phyloP scores from a whole-genome alignment of 2,888 invertebrate species.

The Lordiphosa fenestrarum region DNA sequence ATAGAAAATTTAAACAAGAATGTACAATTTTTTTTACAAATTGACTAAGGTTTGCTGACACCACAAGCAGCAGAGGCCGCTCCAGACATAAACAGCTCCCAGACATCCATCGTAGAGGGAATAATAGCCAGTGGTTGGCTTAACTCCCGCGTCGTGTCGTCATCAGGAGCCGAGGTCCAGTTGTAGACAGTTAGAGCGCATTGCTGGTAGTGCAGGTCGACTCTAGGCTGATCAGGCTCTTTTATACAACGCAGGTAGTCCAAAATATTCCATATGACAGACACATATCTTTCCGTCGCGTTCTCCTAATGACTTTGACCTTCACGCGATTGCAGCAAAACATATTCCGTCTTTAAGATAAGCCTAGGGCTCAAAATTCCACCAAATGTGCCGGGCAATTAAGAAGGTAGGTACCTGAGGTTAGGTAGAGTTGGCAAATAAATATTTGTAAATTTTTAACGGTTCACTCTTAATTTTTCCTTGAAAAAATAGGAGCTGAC shows the following conservation, averaged over 20 bases:
- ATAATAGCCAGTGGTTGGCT: too few relatives aligned
- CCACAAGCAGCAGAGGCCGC: constrained; percentile 25
- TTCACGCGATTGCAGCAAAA: constrained; percentile 13
- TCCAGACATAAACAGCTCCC: not conserved
- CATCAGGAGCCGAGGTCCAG: constrained; percentile 11
- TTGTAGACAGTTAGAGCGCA: constrained; percentile 41
- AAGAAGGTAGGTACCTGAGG: constrained; percentile 4
- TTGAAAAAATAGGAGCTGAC: too few relatives aligned
- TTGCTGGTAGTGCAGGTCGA: constrained; percentile 57
- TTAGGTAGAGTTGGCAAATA: too few relatives aligned
- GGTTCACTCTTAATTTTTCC: too few relatives aligned
- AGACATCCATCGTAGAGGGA: not conserved
- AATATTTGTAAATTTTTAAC: too few relatives aligned
- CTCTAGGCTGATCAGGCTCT: constrained; percentile 11
- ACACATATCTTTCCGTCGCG: not conserved
- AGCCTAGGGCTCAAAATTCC: not conserved
- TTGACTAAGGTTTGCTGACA: constrained; percentile 52
- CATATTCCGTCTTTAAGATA: not conserved
- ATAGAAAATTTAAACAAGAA: constrained; percentile 8
- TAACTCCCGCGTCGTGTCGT: not conserved
- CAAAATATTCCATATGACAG: not conserved
- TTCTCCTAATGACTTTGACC: constrained; percentile 41
- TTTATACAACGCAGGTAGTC: constrained; percentile 56
- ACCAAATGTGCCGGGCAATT: not conserved
- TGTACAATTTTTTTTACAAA: not conserved